phyloP scores from a whole-genome alignment of 2,797 vertebrate genomes.

The Poecilia wingei region DNA sequence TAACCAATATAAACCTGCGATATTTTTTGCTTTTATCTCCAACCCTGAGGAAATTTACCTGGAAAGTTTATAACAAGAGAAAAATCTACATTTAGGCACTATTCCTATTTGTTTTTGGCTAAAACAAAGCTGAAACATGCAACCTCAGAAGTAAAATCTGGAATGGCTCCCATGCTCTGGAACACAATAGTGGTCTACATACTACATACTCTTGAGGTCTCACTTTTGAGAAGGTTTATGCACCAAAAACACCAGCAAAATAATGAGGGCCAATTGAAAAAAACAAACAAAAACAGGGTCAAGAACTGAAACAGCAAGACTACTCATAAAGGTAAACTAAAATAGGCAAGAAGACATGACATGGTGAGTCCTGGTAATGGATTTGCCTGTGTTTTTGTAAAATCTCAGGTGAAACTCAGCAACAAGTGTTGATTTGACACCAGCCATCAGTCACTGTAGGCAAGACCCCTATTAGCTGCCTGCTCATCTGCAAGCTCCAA shows the following conservation, averaged over 20 bases:
- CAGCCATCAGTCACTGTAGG: conserved; percentile 10
- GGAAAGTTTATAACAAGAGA: not conserved
- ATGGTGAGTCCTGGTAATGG: not conserved
- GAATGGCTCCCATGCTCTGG: conserved; percentile 2
- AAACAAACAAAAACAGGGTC: not conserved
- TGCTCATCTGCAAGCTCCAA: conserved; percentile 2
- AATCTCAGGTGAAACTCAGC: conserved; percentile 14
- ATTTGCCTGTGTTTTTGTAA: not conserved
- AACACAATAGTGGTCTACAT: conserved; percentile 7
- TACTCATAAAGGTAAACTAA: not conserved
- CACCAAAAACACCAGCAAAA: conserved; percentile 31
- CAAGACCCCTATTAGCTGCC: not conserved
- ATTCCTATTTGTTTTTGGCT: not conserved
- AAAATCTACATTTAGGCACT: not conserved
- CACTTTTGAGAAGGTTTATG: conserved; percentile 35
- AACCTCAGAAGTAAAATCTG: not conserved
- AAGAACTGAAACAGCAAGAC: not conserved
- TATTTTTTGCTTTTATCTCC: not conserved
- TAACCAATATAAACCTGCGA: not conserved
- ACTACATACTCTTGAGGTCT: conserved; percentile 29
- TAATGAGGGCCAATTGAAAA: not conserved
- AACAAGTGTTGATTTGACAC: not conserved
- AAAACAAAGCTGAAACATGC: not conserved
- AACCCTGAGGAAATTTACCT: not conserved
- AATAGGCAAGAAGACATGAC: not conserved